phyloP scores from a whole-genome alignment of 2,888 invertebrate species.

The Argyresthia albistria region DNA sequence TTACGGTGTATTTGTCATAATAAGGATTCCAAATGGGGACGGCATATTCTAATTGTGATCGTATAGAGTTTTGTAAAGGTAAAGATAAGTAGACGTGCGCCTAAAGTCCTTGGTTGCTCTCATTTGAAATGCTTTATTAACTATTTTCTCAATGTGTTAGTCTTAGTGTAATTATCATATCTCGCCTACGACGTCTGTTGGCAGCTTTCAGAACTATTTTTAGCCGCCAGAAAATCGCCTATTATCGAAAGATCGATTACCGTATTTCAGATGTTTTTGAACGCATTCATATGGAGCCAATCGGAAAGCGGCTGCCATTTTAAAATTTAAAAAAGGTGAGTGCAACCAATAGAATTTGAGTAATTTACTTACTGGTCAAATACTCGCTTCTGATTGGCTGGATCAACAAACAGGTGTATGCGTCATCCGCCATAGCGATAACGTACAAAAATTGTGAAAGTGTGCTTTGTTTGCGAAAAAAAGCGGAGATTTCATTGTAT shows the following conservation, averaged over 20 bases:
- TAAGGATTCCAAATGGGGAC: no score
- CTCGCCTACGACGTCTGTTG: no score
- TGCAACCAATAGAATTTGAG: constrained; percentile 36
- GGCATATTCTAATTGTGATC: no score
- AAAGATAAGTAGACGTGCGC: no score
- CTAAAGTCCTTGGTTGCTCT: no score
- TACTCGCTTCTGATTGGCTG: constrained; percentile 40
- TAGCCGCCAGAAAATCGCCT: neutral
- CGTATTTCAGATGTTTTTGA: constrained; percentile 11
- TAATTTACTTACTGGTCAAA: constrained; percentile 54
- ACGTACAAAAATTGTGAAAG: constrained; percentile 54
- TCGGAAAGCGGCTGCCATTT: constrained; percentile 17
- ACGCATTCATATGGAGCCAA: constrained; percentile 26
- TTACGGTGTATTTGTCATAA: no score
- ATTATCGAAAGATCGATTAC: neutral
- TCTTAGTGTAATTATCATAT: no score
- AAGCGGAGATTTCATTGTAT: neutral
- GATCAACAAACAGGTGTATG: constrained; percentile 56
- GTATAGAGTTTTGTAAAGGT: no score
- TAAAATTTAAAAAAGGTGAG: constrained; percentile 30
- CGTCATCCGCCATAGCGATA: constrained; percentile 61
- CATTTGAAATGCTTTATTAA: no score
- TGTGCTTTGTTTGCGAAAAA: constrained; percentile 38
- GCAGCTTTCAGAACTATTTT: no score
- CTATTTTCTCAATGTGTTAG: no score